phyloP scores from a whole-genome alignment of 2,113 vertebrate species.

The Rousettus leschenaultii region DNA sequence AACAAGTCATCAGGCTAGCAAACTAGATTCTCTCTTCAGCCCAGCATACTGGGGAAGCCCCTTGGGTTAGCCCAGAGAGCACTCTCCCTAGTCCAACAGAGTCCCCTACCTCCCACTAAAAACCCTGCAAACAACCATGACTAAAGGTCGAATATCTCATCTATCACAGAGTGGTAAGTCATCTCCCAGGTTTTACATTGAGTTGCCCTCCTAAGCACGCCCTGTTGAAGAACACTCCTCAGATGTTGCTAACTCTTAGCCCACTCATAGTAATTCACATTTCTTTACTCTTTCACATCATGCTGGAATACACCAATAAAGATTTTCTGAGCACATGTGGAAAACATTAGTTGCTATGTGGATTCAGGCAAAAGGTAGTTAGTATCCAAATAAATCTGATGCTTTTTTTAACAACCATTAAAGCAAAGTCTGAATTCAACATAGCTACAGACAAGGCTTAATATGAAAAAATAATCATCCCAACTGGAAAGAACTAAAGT shows the following conservation, averaged over 20 bases:
- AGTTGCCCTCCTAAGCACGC: neutral
- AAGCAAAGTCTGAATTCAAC: conserved; percentile 77
- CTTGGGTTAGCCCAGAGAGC: neutral
- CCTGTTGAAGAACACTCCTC: neutral
- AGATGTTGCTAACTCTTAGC: neutral
- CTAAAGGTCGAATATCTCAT: neutral
- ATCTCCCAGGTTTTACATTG: neutral
- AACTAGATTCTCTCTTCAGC: neutral
- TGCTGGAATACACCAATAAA: conserved; percentile 66
- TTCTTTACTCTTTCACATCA: conserved; percentile 11
- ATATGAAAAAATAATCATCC: conserved; percentile 63
- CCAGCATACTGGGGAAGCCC: neutral
- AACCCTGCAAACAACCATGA: neutral
- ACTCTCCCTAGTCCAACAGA: neutral
- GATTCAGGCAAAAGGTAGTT: conserved; percentile 77
- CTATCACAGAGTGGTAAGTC: neutral
- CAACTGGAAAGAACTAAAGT: conserved; percentile 70
- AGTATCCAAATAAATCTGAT: conserved; percentile 81
- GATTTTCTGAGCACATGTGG: conserved; percentile 76
- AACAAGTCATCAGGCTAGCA: neutral
- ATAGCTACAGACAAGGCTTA: conserved; percentile 73
- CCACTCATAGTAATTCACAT: neutral
- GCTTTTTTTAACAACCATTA: conserved; percentile 78
- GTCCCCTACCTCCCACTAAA: neutral
- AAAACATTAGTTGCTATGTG: conserved; percentile 80